Evolutionary conservation across 1,140 invertebrate genomes (phyloP).

Genomic region (Cydia strobilella): DNA sequence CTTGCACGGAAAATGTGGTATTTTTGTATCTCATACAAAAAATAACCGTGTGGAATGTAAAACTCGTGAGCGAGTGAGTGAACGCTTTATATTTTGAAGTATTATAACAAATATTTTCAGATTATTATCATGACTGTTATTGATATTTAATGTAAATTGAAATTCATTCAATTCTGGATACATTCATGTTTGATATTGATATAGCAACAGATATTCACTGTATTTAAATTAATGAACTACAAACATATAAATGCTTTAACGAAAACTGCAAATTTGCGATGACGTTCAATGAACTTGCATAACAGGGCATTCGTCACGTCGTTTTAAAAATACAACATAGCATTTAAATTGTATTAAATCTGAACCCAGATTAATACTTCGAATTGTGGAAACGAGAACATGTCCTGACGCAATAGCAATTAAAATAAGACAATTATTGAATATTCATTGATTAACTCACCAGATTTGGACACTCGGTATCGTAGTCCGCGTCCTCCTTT

Average conservation of each 20-base stretch:
- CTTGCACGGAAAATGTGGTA: not conserved
- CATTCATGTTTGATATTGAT: not conserved
- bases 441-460: conserved; percentile 57
- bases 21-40: too few relatives aligned
- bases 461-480: conserved; percentile 76
- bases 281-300: not conserved
- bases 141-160: not conserved
- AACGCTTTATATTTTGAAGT: not conserved
- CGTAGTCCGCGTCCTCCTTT: conserved; percentile 78
- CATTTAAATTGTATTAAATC: not conserved
- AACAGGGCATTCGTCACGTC: not conserved
- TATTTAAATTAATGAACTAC: not conserved
- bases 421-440: not conserved
- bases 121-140: not conserved
- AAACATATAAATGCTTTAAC: not conserved
- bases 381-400: not conserved
- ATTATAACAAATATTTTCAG: not conserved
- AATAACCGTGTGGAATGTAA: not conserved
- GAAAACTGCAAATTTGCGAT: not conserved
- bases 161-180: not conserved
- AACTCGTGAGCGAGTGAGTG: not conserved
- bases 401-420: not conserved
- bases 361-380: not conserved
- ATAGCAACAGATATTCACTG: not conserved
- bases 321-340: not conserved